phyloP scores from a whole-genome alignment of 92 coral and sea anemone species.

The Chrysogorgia sp. region DNA sequence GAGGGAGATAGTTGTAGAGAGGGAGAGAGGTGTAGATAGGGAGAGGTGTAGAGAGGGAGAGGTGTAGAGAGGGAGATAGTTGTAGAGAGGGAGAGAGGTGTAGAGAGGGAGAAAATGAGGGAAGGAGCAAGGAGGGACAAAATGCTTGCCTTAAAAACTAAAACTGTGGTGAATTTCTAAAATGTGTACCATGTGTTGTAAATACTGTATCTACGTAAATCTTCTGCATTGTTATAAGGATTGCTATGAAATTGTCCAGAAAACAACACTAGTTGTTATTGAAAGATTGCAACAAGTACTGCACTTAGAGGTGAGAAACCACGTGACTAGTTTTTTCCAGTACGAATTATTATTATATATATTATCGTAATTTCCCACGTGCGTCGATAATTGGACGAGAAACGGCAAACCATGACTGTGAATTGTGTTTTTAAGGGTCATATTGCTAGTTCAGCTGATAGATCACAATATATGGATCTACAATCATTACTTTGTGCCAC shows the following conservation, averaged over 20 bases:
- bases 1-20: no score
- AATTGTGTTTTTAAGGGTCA: constrained; percentile 42
- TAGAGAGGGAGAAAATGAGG: no score
- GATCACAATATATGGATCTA: constrained; percentile 92
- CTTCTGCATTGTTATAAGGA: constrained; percentile 54
- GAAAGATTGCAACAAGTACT: constrained; percentile 83
- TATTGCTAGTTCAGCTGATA: constrained; percentile 59
- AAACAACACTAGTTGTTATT: constrained; percentile 79
- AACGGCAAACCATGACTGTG: background rate
- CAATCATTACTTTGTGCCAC: constrained; percentile 98
- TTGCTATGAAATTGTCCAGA: constrained; percentile 84
- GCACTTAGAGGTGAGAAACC: constrained; percentile 67
- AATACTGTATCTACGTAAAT: no score
- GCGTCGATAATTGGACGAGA: background rate
- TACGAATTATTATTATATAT: background rate
- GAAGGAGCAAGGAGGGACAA: no score
- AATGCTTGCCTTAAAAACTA: background rate
- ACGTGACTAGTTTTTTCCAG: background rate
- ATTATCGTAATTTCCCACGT: background rate
- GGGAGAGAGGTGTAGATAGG: no score
- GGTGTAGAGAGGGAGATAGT: no score
- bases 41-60: no score
- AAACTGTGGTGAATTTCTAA: background rate
- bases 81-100: no score
- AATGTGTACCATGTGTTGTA: no score